Evolutionary conservation across 2,888 invertebrate genomes (phyloP), one percentile per base, ranked within the genome.

Genomic region (Chymomyza amoena): DNA sequence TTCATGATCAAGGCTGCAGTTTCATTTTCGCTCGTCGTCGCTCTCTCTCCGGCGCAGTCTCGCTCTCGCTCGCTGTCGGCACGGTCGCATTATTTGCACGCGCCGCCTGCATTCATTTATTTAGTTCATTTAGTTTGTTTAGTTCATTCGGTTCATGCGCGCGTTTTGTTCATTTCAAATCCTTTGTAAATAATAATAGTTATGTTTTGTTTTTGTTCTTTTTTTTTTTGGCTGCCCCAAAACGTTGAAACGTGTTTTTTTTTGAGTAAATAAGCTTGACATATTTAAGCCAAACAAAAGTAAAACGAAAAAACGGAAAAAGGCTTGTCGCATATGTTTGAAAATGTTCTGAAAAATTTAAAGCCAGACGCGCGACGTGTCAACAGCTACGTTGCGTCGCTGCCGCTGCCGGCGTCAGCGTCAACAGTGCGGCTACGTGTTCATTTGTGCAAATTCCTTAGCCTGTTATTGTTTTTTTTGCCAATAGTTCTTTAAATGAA

Each of bases 391-490:
- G 54, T 54, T 16, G 32, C 66, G 60, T 9, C 54, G 54, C 54
- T 20, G 18, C 18, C 16, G 52, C 52, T 9, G 20, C 18, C 15
- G 28, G 2, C 25, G 57, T 25, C 57, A 20, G 7, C 57, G 57
- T 13, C 57, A 20, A 20, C 57, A 13, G 32, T 59, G 77, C 74
- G 81, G 76, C 76, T 84, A 84, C 87, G 84, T 84, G 84, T 86
- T 82, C 75, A 80, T 76, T 77, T 73, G 76, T 80, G 74, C 39
- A 77, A 86, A 84, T 84, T 84, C 84, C 87, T 84, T 76, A 6
- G 72, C 76, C 76, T 72, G 79, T 79, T 85, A 77, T 78, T 85
- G 83, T 74, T 72, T 64, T 36, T 25, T 25, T 25, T 25, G 25
- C 25, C 3, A 25, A 25, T 25, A 4, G 4, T 25, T 25, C 25